These are phyloP conservation scores for Xylophagus ater DNA, from an alignment of 2,888 invertebrate species.

Conservation along the genomic window DNA sequence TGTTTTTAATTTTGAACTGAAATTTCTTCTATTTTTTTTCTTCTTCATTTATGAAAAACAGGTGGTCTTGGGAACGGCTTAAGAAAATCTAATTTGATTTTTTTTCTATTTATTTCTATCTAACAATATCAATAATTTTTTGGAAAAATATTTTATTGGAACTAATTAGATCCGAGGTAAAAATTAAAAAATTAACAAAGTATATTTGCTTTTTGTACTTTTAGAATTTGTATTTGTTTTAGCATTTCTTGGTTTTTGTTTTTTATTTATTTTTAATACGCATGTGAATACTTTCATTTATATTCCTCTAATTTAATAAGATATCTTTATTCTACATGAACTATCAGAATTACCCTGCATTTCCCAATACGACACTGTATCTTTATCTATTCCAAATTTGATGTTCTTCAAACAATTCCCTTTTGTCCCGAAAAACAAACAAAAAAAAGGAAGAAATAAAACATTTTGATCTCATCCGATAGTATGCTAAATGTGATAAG, in stretches of 20 bases:
- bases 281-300: neutral
- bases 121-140: slow-evolving; percentile 23
- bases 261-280: neutral
- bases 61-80: slow-evolving; percentile 37
- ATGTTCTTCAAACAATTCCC: too few species aligned
- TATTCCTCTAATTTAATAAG: too few species aligned
- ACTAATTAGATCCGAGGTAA: slow-evolving; percentile 13
- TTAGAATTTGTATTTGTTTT: too few species aligned
- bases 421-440: too few species aligned
- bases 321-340: too few species aligned
- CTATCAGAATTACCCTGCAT: too few species aligned
- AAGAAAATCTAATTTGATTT: slow-evolving; percentile 36
- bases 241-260: neutral
- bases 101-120: slow-evolving; percentile 18
- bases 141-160: slow-evolving; percentile 1
- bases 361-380: too few species aligned
- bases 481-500: too few species aligned
- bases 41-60: neutral
- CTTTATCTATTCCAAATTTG: too few species aligned
- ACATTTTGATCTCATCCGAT: too few species aligned
- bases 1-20: neutral
- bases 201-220: too few species aligned
- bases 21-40: neutral
- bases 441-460: too few species aligned
- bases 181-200: neutral